Percentiles rank a stretch among this genome's conserved stretches.
Conservation (phyloP, 2,113 vertebrate species). For the Aegithalos caudatus region DNA sequence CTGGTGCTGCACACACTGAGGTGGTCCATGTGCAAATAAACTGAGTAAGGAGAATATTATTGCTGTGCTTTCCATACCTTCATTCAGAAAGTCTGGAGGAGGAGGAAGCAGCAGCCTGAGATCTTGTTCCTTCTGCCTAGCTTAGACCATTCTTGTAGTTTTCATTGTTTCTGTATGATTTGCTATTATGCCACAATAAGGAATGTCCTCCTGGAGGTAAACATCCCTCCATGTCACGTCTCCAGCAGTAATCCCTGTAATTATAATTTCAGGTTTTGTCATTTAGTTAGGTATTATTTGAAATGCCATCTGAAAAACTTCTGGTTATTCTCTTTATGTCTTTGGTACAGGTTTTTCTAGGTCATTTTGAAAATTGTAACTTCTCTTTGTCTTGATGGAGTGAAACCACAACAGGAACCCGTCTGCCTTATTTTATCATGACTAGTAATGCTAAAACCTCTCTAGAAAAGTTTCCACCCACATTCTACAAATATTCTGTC, state of each 20-base stretch:
- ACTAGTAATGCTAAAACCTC: not conserved
- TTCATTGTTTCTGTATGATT: not conserved
- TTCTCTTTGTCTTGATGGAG: not conserved
- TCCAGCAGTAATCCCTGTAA: not conserved
- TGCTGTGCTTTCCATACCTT: not conserved
- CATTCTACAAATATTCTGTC: not conserved
- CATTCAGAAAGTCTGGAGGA: not conserved
- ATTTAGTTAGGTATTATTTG: not conserved
- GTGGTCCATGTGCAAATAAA: not conserved
- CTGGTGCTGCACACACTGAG: not conserved
- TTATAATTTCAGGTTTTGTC: not conserved
- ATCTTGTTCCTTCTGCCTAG: not conserved
- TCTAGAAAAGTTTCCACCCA: not conserved
- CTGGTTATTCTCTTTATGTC: not conserved
- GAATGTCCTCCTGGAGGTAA: not conserved
- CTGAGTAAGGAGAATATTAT: not conserved
- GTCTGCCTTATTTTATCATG: not conserved
- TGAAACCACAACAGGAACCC: not conserved
- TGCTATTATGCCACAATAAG: not conserved
- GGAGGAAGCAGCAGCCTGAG: not conserved
- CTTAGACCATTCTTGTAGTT: not conserved
- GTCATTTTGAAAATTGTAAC: not conserved
- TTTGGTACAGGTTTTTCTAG: not conserved
- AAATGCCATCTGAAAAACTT: not conserved
- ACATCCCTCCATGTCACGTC: fast-evolving